Percentiles rank a stretch among this genome's conserved stretches.
Evolutionary conservation across 2,888 invertebrate species (phyloP).

Genomic region (Eristalinus sepulchralis): DNA sequence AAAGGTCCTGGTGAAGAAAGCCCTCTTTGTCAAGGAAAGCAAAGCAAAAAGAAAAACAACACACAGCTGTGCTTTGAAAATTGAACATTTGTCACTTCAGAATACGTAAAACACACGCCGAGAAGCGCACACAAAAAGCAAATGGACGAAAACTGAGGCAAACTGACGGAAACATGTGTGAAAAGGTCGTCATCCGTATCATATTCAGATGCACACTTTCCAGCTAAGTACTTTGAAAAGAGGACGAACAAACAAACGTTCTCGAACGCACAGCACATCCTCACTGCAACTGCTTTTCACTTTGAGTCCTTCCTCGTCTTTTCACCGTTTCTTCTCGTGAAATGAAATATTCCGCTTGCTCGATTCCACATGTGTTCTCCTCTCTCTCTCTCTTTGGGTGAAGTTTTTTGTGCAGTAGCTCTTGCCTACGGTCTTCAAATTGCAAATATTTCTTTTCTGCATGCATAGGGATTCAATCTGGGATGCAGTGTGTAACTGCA

Average conservation of each 20-base stretch:
- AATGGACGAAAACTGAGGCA: background rate
- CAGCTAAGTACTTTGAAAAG: slow-evolving; percentile 4
- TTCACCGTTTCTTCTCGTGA: background rate
- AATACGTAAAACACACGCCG: slow-evolving; percentile 36
- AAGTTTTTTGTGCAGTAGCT: background rate
- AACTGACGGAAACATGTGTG: slow-evolving; percentile 12
- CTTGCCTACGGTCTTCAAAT: background rate
- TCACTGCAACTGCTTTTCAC: background rate
- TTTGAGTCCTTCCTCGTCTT: background rate
- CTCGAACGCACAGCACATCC: background rate
- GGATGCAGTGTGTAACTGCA: background rate
- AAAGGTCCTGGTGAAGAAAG: background rate
- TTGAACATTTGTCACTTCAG: slow-evolving; percentile 29
- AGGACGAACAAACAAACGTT: background rate
- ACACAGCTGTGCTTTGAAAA: slow-evolving; percentile 2
- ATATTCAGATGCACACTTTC: slow-evolving; percentile 3
- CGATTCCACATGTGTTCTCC: background rate
- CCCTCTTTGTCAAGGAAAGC: background rate
- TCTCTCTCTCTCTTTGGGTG: background rate
- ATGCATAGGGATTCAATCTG: background rate
- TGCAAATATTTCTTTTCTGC: background rate
- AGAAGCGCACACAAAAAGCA: slow-evolving; percentile 13
- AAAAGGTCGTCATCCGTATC: slow-evolving; percentile 24
- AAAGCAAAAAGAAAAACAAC: background rate
- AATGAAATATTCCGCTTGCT: background rate